A percentile compares a stretch with the other conserved stretches of the same genome.
phyloP scores from a whole-genome alignment of 2,113 vertebrate genomes.

The Monopterus albus region DNA sequence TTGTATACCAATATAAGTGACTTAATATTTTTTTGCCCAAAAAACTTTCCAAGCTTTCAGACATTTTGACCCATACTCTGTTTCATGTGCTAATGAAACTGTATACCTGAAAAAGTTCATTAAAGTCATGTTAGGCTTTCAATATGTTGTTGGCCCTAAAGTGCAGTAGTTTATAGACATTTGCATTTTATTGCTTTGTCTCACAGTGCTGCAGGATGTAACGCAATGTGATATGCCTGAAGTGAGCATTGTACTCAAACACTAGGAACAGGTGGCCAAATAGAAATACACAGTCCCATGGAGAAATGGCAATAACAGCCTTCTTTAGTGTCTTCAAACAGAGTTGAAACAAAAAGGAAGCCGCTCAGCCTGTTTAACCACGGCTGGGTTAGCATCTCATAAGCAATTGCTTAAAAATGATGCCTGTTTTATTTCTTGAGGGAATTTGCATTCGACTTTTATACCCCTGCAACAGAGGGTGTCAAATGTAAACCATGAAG shows the following conservation, averaged over 20 bases:
- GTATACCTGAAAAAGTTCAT: slow-evolving; percentile 19
- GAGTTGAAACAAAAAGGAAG: slow-evolving; percentile 42
- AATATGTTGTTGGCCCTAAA: slow-evolving; percentile 23
- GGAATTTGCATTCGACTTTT: slow-evolving; percentile 48
- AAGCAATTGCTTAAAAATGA: slow-evolving; percentile 27
- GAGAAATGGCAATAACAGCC: slow-evolving; percentile 40
- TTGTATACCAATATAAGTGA: not conserved
- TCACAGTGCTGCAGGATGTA: slow-evolving; percentile 14
- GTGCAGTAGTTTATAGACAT: slow-evolving; percentile 15
- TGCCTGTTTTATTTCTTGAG: slow-evolving; percentile 26
- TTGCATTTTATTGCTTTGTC: slow-evolving; percentile 22
- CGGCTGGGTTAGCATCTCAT: slow-evolving; percentile 5
- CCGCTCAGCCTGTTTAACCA: slow-evolving; percentile 19
- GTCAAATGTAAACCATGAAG: slow-evolving; percentile 36
- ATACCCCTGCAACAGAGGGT: slow-evolving; percentile 2
- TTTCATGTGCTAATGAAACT: slow-evolving; percentile 19
- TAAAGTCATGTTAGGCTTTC: slow-evolving; percentile 28
- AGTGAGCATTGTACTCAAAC: slow-evolving; percentile 51
- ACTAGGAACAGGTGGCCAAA: slow-evolving; percentile 58
- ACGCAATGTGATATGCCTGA: slow-evolving; percentile 30
- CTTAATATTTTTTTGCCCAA: not conserved
- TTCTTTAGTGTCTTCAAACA: slow-evolving; percentile 50
- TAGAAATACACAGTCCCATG: slow-evolving; percentile 44
- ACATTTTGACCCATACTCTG: not conserved
- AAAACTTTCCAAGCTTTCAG: not conserved